Evolutionary conservation across 2,888 invertebrate species (phyloP), one percentile per base, ranked within the genome.

Genomic region (Lasioglossum villosulum): DNA sequence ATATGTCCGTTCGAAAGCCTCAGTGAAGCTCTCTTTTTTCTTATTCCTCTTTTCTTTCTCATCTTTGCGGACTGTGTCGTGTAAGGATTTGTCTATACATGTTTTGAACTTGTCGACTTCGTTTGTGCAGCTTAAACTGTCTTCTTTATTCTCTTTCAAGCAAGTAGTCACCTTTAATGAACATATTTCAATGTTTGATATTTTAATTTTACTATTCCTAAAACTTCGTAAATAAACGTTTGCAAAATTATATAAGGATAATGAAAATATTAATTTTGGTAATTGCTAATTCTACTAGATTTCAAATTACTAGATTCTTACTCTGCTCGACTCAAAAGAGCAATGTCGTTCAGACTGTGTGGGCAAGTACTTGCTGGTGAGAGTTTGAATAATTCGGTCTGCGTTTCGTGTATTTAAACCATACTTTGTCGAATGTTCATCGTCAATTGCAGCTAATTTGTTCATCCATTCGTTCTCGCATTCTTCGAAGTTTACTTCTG

Each of bases 151-250:
- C 6, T 4, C 23, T 27, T 42, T 23, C 14, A 78, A 71, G 16
- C 78, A 78, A 30, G 39, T 16, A 39, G 56, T 39, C 8, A 71
- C 71, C 78, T 78, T 71, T 30, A 71, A 78, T 34, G 48, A 37
- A 37, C 4, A 39, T 14, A 66, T 63, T 30, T 30, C 30, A 63
- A 5, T 63, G 5, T 30, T 63, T 63, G 27, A 59, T 12, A 48
- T 14, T 27, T 59, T 59, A 59, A 14, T 5, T 27, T n/a, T n/a
- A n/a, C 10, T 30, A 14, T 27, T 63, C 1, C 14, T 30, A 63
- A 30, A 63, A 63, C 63, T 27, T 59, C 2, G 4, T 27, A 27
- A 4, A 14, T 59, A 59, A 59, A 14, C 10, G n/a, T 4, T n/a
- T 12, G 23, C 5, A 2, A 30, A 30, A 30, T 63, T 34, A 42